Percentiles rank a stretch among this genome's conserved stretches.
phyloP scores from a whole-genome alignment of 2,888 invertebrate species.

The Nysson spinosus region DNA sequence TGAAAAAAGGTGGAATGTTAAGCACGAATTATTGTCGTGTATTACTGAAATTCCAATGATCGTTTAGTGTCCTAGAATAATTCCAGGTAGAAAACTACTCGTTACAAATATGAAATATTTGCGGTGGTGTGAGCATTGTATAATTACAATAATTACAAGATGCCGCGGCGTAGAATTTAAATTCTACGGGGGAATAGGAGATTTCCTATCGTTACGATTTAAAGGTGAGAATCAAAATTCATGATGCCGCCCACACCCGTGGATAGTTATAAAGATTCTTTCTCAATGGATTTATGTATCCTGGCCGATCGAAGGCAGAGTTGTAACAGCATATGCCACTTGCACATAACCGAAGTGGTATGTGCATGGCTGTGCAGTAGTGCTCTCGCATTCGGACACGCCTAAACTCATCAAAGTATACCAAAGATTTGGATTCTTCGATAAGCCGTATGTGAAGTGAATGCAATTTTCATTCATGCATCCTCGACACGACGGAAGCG shows the following conservation, averaged over 20 bases:
- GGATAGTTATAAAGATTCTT: neutral
- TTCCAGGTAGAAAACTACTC: too few relatives aligned
- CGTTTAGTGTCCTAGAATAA: too few relatives aligned
- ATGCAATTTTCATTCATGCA: conserved; percentile 62
- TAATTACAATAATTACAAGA: too few relatives aligned
- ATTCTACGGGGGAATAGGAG: too few relatives aligned
- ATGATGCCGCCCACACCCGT: neutral
- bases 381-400: conserved; percentile 19
- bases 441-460: conserved; percentile 39
- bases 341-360: conserved; percentile 11
- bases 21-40: neutral
- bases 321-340: conserved; percentile 10
- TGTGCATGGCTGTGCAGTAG: conserved; percentile 14
- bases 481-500: conserved; percentile 37
- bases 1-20: conserved; percentile 35
- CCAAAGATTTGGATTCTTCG: conserved; percentile 22
- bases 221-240: neutral
- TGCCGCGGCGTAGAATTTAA: too few relatives aligned
- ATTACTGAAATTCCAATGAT: too few relatives aligned
- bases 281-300: neutral
- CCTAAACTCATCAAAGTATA: conserved; percentile 10
- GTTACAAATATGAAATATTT: too few relatives aligned
- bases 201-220: too few relatives aligned
- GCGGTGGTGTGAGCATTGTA: too few relatives aligned
- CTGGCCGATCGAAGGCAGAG: conserved; percentile 19